A percentile compares a stretch with the other conserved stretches of the same genome.
Evolutionary conservation across 2,113 vertebrate species (phyloP).

Genomic region (Oreochromis aureus): DNA sequence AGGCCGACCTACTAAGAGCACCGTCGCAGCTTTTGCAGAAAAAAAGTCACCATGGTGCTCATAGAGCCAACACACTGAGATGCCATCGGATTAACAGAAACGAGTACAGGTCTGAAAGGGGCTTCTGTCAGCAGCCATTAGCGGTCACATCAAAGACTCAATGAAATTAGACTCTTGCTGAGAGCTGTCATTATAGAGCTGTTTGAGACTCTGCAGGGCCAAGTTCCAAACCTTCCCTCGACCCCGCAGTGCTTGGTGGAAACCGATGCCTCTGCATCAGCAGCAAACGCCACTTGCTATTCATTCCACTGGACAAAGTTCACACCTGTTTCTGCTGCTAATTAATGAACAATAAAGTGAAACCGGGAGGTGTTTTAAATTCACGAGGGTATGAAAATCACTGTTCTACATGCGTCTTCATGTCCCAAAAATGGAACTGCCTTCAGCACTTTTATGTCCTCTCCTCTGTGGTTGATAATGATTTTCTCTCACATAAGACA

Average conservation of each 20-base stretch:
- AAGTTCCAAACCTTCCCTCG: conserved; percentile 30
- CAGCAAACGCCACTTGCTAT: neutral
- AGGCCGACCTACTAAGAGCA: neutral
- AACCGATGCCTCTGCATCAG: neutral
- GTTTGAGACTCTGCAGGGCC: conserved; percentile 43
- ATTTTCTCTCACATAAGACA: neutral
- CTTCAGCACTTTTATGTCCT: conserved; percentile 15
- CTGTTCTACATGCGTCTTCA: conserved; percentile 2
- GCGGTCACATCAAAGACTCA: conserved; percentile 63
- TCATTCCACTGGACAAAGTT: conserved; percentile 25
- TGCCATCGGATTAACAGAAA: neutral
- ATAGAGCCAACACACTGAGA: neutral
- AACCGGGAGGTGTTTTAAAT: conserved; percentile 16
- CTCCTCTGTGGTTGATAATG: neutral
- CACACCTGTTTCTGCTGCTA: conserved; percentile 44
- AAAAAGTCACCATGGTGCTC: neutral
- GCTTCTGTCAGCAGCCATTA: conserved; percentile 65
- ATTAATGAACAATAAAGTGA: conserved; percentile 54
- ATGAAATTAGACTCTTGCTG: conserved; percentile 63
- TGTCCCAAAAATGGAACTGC: conserved; percentile 7
- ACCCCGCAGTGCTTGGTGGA: conserved; percentile 19
- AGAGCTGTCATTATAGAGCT: conserved; percentile 57
- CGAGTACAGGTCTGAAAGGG: neutral
- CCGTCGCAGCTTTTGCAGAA: neutral
- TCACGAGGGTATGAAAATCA: conserved; percentile 29